Percentiles rank a stretch among this genome's conserved stretches.
These are phyloP conservation scores for Ophion ellenae DNA, from an alignment of 2,888 invertebrate genomes.

Conservation along the genomic window DNA sequence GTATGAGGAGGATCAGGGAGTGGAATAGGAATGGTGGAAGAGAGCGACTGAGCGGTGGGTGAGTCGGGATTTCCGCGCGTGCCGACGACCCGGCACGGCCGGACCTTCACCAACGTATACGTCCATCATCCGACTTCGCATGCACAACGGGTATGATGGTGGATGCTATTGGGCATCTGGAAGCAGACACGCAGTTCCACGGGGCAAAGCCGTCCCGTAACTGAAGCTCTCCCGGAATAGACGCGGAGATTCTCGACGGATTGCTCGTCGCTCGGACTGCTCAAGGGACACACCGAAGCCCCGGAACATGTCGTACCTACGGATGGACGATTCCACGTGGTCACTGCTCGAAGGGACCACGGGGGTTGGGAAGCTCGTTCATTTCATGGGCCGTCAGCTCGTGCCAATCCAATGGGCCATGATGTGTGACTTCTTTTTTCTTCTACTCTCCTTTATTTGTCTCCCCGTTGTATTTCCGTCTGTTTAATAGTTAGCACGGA, in stretches of 20 bases:
- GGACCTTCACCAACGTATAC: slow-evolving; percentile 12
- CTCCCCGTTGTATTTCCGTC: slow-evolving; percentile 78
- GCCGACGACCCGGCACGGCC: not conserved
- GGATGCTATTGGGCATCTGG: slow-evolving; percentile 6
- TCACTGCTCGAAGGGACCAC: slow-evolving; percentile 61
- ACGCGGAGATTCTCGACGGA: slow-evolving; percentile 54
- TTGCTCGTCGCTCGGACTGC: slow-evolving; percentile 45
- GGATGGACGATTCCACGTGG: slow-evolving; percentile 63
- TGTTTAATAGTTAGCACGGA: slow-evolving; percentile 77
- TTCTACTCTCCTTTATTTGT: slow-evolving; percentile 67
- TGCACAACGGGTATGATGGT: not conserved
- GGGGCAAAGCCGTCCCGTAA: slow-evolving; percentile 9
- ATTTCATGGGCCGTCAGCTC: slow-evolving; percentile 83
- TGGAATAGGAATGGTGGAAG: too few relatives aligned
- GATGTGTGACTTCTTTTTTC: slow-evolving; percentile 79
- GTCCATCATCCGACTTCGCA: slow-evolving; percentile 9
- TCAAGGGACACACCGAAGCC: slow-evolving; percentile 58
- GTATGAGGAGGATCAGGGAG: not conserved
- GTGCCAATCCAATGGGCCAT: slow-evolving; percentile 79
- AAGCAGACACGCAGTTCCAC: slow-evolving; percentile 9
- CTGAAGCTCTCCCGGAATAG: slow-evolving; percentile 24
- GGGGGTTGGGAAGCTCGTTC: slow-evolving; percentile 77
- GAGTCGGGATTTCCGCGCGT: not conserved
- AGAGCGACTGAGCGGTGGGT: not conserved
- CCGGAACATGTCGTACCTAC: slow-evolving; percentile 52